These are phyloP conservation scores for Lithobates sylvaticus DNA, from an alignment of 2,797 vertebrate species.

Conservation along the genomic window DNA sequence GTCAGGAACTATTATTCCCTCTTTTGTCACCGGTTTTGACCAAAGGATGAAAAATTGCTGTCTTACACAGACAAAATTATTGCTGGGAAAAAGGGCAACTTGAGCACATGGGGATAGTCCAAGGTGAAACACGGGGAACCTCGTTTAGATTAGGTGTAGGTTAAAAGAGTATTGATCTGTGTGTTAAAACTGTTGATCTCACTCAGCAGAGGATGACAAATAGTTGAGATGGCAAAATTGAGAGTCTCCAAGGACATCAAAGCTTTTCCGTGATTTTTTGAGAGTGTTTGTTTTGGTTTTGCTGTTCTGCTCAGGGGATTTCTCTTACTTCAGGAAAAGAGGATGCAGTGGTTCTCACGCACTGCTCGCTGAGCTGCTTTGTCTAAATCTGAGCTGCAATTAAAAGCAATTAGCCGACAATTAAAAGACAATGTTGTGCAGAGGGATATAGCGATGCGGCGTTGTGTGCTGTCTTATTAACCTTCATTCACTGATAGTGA, in stretches of 20 bases:
- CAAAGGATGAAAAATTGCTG: conserved; percentile 93
- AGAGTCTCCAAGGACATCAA: conserved; percentile 89
- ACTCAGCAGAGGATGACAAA: conserved; percentile 95
- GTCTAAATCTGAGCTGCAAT: conserved; percentile 49
- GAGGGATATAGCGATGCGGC: conserved; percentile 2
- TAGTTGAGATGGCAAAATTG: conserved; percentile 92
- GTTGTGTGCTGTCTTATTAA: conserved; percentile 47
- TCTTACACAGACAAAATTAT: conserved; percentile 84
- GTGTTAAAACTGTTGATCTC: conserved; percentile 98
- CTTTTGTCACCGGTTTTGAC: conserved; percentile 90
- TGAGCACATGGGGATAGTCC: conserved; percentile 74
- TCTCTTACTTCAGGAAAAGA: conserved; percentile 52
- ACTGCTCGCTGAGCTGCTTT: conserved; percentile 44
- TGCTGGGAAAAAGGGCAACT: conserved; percentile 79
- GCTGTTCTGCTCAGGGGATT: conserved; percentile 73
- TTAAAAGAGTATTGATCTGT: conserved; percentile 99
- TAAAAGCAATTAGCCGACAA: conserved; percentile 57
- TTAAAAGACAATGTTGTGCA: conserved; percentile 54
- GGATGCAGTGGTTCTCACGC: conserved; percentile 37
- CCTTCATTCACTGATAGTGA: conserved; percentile 7
- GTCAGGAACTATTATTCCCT: conserved; percentile 91
- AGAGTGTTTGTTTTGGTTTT: conserved; percentile 76
- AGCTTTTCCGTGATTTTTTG: conserved; percentile 74
- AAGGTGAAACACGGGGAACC: conserved; percentile 91
- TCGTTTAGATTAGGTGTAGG: conserved; percentile 92